A percentile compares a stretch with the other conserved stretches of the same genome.
These are phyloP conservation scores for Erebia ligea DNA, from an alignment of 2,888 invertebrate species.

Conservation along the genomic window DNA sequence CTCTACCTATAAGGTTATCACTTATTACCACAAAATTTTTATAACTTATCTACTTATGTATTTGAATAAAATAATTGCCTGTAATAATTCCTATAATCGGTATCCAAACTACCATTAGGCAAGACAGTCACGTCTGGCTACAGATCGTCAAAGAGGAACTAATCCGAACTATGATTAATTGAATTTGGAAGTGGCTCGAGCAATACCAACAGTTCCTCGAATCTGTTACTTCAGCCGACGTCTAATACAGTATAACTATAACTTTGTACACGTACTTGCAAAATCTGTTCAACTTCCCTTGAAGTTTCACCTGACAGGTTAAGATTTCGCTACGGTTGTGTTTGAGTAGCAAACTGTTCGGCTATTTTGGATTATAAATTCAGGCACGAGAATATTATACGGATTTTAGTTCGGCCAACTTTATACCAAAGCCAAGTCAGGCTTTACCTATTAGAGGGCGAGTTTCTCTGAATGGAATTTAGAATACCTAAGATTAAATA, in stretches of 20 bases:
- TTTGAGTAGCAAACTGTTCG: constrained; percentile 38
- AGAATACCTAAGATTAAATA: too few species aligned
- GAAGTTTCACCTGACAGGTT: constrained; percentile 58
- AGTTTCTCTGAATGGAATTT: neutral
- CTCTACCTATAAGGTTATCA: too few species aligned
- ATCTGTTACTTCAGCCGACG: constrained; percentile 69
- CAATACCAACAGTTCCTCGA: constrained; percentile 57
- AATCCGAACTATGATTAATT: constrained; percentile 80
- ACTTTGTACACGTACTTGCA: constrained; percentile 38
- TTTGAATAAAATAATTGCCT: neutral
- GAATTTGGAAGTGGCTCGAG: constrained; percentile 71
- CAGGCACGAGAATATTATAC: constrained; percentile 19
- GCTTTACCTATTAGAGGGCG: neutral
- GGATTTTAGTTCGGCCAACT: neutral
- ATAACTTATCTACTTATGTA: too few species aligned
- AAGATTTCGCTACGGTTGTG: constrained; percentile 47
- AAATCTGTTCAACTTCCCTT: constrained; percentile 57
- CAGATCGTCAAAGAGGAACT: constrained; percentile 75
- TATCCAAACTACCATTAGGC: constrained; percentile 54
- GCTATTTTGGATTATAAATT: constrained; percentile 34
- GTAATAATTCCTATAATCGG: constrained; percentile 31
- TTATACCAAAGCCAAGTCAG: constrained; percentile 8
- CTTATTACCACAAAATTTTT: too few species aligned
- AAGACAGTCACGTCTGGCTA: constrained; percentile 68
- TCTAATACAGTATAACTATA: constrained; percentile 52